Base-by-base conservation (phyloP, 2,888 invertebrate species). In the Drosophila leonis region DNA sequence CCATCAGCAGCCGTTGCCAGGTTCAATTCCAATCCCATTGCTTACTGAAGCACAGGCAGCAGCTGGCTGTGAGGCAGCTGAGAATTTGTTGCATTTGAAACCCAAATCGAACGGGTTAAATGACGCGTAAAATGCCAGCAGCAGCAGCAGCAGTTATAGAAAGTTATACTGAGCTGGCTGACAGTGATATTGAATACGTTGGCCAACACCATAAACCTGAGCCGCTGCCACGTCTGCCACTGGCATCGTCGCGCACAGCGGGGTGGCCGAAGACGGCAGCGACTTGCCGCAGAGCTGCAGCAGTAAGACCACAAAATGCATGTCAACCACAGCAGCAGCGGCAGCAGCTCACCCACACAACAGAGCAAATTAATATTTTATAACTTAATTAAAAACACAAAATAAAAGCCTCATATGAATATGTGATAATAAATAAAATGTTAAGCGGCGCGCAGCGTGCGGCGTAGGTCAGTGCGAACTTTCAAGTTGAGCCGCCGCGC, bases 361-460 rank as follows among this genome's bases (percentile, higher is more conserved):
- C 24, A 24, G 24, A 24, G 24, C 24, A 83, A 86, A 84, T 84
- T 88, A 84, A 84, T 86, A 84, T 84, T 88, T 84, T 88, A 84
- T 84, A 86, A 83, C 83, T 84, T 84, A 88, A 88, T 84, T 83
- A 83, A 83, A 83, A 86, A 78, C 76, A 83, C 72, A 88, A 80
- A 83, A 67, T 66, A 64, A 78, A 71, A 74, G 48, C 61, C 61
- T 60, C 69, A 65, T 79, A 79, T 71, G 75, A 63, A 81, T 72
- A 77, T 74, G 66, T 69, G 73, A 72, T 78, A 69, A 82, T 78
- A 67, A 68, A 78, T 83, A 75, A 75, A 76, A 71, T 63, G 66
- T 51, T 49, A 42, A 33, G 56, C 65, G 48, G 68, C 72, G 55
- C 46, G 55, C 64, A 62, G 20, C 55, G 42, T 18, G 33, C 10